Evolutionary conservation across 2,113 vertebrate genomes (phyloP).

Genomic region (Micromys minutus): DNA sequence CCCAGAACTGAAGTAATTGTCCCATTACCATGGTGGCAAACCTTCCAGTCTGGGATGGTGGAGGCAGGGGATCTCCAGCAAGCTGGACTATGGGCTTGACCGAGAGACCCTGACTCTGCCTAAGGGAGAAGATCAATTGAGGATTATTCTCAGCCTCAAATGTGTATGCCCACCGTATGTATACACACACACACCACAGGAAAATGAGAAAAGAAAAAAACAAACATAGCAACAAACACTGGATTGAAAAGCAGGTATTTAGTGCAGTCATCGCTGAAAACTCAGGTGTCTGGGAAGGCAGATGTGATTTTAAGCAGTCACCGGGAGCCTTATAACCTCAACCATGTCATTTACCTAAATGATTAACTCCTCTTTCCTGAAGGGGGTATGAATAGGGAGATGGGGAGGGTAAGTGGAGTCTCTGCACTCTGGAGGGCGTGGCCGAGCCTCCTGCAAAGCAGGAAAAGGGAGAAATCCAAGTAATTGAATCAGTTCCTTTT

Average conservation of each 20-base stretch:
- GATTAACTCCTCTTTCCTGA: background rate
- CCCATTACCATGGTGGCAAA: no score
- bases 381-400: background rate
- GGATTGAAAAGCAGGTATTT: no score
- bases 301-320: background rate
- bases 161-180: background rate
- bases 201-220: background rate
- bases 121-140: background rate
- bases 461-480: background rate
- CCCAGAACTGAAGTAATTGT: background rate
- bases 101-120: background rate
- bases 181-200: background rate
- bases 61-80: background rate
- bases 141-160: background rate
- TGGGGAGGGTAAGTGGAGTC: background rate
- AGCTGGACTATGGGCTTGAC: background rate
- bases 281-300: background rate
- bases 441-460: background rate
- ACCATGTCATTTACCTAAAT: background rate
- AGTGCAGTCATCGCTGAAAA: background rate
- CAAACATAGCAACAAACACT: background rate
- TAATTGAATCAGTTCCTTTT: background rate
- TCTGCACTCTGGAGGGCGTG: background rate
- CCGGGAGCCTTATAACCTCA: background rate
- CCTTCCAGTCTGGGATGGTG: background rate